Base-by-base conservation (phyloP, 2,888 invertebrate species). In the Acronicta alni region DNA sequence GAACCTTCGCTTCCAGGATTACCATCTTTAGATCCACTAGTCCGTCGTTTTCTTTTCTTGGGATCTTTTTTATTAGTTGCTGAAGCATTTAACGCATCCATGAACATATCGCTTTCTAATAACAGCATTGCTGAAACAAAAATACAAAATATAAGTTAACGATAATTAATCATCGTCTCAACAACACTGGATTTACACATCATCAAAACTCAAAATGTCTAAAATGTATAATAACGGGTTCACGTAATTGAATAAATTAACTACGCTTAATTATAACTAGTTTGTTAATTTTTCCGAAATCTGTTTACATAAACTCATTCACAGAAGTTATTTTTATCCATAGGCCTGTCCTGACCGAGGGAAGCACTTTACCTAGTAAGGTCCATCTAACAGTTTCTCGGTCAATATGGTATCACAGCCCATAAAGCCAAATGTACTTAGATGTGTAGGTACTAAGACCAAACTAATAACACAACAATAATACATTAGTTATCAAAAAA, bases 61-160 rank as follows among this genome's bases (percentile, higher is more conserved):
- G 96, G 95, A 68, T 97, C 96, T 85, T 97, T 95, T 95, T 97
- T 91, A 23, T 96, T 96, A 8, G 97, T 97, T 0, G 96, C 96
- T 2, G 97, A 97, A 6, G 97, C 97, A 71, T 96, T 95, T 35
- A 99, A 92, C 0, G 98, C 98, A 88, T 98, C 98, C 97, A 98
- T 98, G 86, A 99, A 99, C 91, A 98, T 96, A 81, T 97, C 98
- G 84, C 98, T 98, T 88, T 99, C 99, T 85, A 98, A 96, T 46
- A 99, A 90, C 73, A 97, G 90, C 90, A 96, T 95, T 52, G 97
- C 97, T 97, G 95, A 72, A 95, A 91, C 84, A 92, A 92, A 83
- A 79, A 68, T 75, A 80, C 73, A 59, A 46, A 43, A 37, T 5
- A 32, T 42, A 26, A 63, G 17, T 53, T 5, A 23, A 32, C 44